Evolutionary conservation across 2,888 invertebrate genomes (phyloP).

Genomic region (Patella pellucida): DNA sequence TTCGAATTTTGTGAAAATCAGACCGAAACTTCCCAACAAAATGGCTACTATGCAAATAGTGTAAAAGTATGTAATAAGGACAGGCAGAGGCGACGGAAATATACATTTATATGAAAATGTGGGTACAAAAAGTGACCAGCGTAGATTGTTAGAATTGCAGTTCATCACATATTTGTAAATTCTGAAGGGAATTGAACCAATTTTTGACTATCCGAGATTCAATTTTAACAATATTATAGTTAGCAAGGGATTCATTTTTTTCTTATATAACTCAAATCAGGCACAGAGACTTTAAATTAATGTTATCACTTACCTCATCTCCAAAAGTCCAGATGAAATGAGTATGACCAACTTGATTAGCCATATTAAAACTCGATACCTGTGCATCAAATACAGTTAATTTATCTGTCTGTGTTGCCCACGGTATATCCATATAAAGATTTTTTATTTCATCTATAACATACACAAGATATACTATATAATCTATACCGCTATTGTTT

Average conservation of each 20-base stretch:
- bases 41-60: too few relatives aligned
- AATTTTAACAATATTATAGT: too few relatives aligned
- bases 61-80: too few relatives aligned
- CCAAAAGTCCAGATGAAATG: slow-evolving; percentile 57
- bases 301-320: slow-evolving; percentile 47
- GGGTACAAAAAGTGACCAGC: background rate
- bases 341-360: slow-evolving; percentile 36
- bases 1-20: too few relatives aligned
- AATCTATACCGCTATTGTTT: too few relatives aligned
- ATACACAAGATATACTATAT: slow-evolving; percentile 4
- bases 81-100: too few relatives aligned
- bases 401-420: slow-evolving; percentile 48
- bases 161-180: background rate
- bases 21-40: too few relatives aligned
- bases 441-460: slow-evolving; percentile 49
- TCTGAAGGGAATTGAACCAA: too few relatives aligned
- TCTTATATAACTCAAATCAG: too few relatives aligned
- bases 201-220: too few relatives aligned
- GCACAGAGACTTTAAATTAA: background rate
- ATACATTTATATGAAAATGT: background rate
- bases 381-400: slow-evolving; percentile 48
- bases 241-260: too few relatives aligned
- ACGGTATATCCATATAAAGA: slow-evolving; percentile 49
- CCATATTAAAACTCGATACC: slow-evolving; percentile 36
- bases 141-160: background rate